A percentile compares a stretch with the other conserved stretches of the same genome.
Evolutionary conservation across 2,797 vertebrate species (phyloP).

Genomic region (Anas bernieri): DNA sequence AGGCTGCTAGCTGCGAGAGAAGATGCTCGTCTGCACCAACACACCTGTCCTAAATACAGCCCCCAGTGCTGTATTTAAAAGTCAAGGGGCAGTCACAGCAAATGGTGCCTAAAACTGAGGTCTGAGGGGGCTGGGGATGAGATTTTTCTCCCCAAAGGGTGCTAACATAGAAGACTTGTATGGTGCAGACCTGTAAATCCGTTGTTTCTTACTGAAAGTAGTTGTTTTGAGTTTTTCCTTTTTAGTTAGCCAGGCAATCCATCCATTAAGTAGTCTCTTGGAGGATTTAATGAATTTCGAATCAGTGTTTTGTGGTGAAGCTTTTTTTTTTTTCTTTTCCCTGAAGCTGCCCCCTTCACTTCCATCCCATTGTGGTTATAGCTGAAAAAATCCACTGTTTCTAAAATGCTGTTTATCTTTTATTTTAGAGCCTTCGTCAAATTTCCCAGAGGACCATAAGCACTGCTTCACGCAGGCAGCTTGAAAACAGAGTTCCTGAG

Average conservation of each 20-base stretch:
- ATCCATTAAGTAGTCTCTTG: not conserved
- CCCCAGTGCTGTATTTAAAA: fast-evolving
- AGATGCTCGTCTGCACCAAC: not conserved
- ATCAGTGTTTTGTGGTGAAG: not conserved
- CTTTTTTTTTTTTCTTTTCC: not conserved
- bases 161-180: not conserved
- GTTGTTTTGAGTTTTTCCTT: not conserved
- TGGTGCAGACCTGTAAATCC: not conserved
- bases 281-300: not conserved
- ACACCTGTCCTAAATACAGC: not conserved
- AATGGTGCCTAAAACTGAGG: not conserved
- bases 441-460: constrained; percentile 83
- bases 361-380: not conserved
- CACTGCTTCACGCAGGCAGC: constrained; percentile 80
- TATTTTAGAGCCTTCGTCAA: constrained; percentile 82
- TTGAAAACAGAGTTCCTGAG: constrained; percentile 84
- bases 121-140: fast-evolving
- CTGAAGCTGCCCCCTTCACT: not conserved
- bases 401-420: not conserved
- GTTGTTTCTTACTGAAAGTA: not conserved
- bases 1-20: not conserved
- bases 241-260: not conserved
- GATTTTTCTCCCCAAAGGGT: not conserved
- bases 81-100: not conserved
- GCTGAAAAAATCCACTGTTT: not conserved